phyloP scores from a whole-genome alignment of 2,797 vertebrate genomes.

The Ctenochaetus hawaiiensis region DNA sequence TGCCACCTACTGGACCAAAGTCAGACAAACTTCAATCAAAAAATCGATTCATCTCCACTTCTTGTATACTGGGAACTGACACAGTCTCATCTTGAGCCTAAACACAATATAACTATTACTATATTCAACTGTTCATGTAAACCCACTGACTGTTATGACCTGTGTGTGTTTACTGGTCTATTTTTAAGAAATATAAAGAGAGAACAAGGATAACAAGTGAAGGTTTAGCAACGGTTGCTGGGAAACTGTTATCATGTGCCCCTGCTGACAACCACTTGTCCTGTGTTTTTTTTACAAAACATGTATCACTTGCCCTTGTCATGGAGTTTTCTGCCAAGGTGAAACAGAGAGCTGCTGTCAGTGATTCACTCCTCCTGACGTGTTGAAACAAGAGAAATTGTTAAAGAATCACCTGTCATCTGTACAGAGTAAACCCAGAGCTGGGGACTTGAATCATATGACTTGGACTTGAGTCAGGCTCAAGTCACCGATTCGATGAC shows the following conservation, averaged over 20 bases:
- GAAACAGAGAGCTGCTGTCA: slow-evolving; percentile 33
- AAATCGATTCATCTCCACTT: no score
- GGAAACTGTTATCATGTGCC: slow-evolving; percentile 39
- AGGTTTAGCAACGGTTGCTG: slow-evolving; percentile 32
- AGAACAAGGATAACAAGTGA: not conserved
- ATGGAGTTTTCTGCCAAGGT: slow-evolving; percentile 35
- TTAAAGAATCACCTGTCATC: slow-evolving; percentile 41
- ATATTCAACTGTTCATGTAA: no score
- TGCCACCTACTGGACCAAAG: no score
- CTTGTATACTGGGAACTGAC: no score
- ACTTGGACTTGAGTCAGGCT: no score
- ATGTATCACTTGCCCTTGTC: slow-evolving; percentile 33
- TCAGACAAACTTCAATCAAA: no score
- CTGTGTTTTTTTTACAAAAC: slow-evolving; percentile 14
- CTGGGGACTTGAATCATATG: no score
- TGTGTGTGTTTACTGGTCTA: not conserved
- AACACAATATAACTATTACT: no score
- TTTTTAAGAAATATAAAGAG: slow-evolving; percentile 29
- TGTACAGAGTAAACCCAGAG: not conserved
- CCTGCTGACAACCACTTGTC: slow-evolving; percentile 33
- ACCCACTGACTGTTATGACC: not conserved
- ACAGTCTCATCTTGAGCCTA: no score
- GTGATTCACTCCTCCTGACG: slow-evolving; percentile 35
- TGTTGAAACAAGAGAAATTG: slow-evolving; percentile 29
- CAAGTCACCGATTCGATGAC: no score